phyloP scores from a whole-genome alignment of 2,797 vertebrate species.

The Cirrhinus mrigala region DNA sequence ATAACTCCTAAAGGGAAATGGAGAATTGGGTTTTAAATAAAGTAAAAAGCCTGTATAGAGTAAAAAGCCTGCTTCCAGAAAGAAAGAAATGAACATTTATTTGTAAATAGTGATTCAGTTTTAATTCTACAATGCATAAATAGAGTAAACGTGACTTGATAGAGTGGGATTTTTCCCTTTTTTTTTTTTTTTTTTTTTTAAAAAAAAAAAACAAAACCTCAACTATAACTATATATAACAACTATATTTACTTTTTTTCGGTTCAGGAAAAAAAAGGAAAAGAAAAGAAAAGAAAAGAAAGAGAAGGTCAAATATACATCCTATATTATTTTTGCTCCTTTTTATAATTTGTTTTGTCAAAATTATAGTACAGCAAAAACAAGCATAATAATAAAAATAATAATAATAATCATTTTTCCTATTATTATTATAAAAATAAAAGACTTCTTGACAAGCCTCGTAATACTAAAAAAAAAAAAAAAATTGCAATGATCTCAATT shows the following conservation, averaged over 20 bases:
- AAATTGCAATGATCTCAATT: neutral
- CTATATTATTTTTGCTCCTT: neutral
- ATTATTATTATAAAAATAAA: too few relatives aligned
- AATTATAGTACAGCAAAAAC: neutral
- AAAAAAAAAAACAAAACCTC: too few relatives aligned
- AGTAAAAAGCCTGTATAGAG: neutral
- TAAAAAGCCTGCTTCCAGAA: neutral
- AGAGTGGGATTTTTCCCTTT: neutral
- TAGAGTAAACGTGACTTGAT: neutral
- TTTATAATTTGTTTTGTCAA: neutral
- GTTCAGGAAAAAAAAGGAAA: neutral
- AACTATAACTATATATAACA: too few relatives aligned
- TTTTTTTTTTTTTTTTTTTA: neutral
- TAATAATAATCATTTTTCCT: neutral
- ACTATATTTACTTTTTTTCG: neutral
- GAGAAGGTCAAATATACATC: neutral
- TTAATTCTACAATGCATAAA: neutral
- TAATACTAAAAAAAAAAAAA: neutral
- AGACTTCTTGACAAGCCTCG: neutral
- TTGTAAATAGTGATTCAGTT: neutral
- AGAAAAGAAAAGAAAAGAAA: too few relatives aligned
- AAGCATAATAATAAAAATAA: neutral
- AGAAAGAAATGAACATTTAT: neutral
- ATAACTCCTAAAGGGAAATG: slow-evolving; percentile 21
- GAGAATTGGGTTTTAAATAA: neutral